A percentile compares a stretch with the other conserved stretches of the same genome.
These are phyloP conservation scores for Hippopotamus amphibius DNA, from an alignment of 2,113 vertebrate species.

Conservation along the genomic window DNA sequence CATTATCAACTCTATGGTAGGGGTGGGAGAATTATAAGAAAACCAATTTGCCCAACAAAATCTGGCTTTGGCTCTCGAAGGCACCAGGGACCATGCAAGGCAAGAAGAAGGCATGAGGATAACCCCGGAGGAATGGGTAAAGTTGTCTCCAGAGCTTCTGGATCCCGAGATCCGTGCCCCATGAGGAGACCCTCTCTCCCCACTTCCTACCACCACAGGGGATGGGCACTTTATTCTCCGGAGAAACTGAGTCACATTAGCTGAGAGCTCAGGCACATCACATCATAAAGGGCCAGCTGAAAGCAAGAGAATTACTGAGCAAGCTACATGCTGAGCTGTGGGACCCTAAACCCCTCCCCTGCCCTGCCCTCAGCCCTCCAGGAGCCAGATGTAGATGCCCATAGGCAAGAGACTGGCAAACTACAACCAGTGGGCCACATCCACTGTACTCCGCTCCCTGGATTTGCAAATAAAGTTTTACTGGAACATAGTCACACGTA, in stretches of 20 bases:
- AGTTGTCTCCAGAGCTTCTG: background rate
- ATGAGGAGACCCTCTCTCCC: background rate
- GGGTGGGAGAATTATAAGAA: background rate
- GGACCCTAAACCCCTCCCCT: too few relatives aligned
- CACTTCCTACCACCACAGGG: background rate
- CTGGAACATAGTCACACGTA: background rate
- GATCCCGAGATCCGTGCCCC: background rate
- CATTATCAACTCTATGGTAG: background rate
- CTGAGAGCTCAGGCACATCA: background rate
- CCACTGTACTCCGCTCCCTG: background rate
- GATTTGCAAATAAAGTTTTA: slow-evolving; percentile 10
- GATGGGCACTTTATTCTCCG: background rate
- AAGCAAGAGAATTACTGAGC: background rate
- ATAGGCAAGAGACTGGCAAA: background rate
- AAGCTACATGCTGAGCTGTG: background rate
- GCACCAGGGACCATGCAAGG: background rate
- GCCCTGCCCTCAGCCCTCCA: background rate
- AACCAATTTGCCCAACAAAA: background rate
- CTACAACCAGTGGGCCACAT: background rate
- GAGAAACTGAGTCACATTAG: background rate
- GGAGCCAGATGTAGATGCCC: background rate
- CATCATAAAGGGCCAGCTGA: background rate
- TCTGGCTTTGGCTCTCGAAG: background rate
- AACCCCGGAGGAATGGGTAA: background rate
- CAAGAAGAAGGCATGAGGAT: background rate